phyloP scores from a whole-genome alignment of 2,797 vertebrate species.

The Syndactyla subalaris region DNA sequence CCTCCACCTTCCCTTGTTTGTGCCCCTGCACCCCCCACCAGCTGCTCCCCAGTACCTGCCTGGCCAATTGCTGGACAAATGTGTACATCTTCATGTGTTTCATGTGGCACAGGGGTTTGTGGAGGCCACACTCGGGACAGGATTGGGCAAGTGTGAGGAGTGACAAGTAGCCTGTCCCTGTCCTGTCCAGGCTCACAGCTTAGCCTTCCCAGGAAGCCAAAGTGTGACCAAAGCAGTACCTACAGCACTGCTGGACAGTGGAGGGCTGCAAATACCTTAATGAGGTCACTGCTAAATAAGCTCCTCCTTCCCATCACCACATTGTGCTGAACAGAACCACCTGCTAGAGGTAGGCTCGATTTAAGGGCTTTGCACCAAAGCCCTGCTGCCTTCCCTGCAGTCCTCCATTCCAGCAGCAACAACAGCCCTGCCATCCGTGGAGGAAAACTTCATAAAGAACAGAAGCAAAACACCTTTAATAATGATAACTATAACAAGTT shows the following conservation, averaged over 20 bases:
- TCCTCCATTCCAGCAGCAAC: background rate
- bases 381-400: background rate
- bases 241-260: background rate
- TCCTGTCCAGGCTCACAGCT: background rate
- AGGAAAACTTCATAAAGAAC: background rate
- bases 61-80: fast-evolving
- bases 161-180: background rate
- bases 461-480: background rate
- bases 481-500: background rate
- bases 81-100: background rate
- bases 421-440: background rate
- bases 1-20: background rate
- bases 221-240: background rate
- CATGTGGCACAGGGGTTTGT: background rate
- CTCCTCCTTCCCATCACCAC: background rate
- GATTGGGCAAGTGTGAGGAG: background rate
- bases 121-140: no score
- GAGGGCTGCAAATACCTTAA: background rate
- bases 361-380: background rate
- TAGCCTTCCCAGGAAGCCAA: background rate
- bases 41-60: background rate
- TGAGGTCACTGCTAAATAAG: background rate
- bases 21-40: fast-evolving
- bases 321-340: background rate
- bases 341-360: background rate